Conservation (phyloP, 2,888 invertebrate genomes). For the Drosophila tanythrix region DNA sequence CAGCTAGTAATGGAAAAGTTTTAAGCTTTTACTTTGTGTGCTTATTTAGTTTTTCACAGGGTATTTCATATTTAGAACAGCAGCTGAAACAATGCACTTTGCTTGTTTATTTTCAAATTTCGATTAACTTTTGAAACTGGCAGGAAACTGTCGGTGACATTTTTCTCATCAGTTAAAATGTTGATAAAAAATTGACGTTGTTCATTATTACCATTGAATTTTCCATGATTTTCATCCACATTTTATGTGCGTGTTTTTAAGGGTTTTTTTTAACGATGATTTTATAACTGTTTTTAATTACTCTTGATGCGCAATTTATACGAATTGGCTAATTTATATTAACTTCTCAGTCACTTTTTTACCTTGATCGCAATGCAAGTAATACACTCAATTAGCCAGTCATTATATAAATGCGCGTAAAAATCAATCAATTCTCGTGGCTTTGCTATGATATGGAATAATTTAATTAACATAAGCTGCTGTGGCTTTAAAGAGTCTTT, state of each 20-base stretch:
- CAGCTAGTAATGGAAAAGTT: background rate
- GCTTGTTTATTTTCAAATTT: constrained; percentile 54
- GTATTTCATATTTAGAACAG: background rate
- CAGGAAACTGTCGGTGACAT: constrained; percentile 67
- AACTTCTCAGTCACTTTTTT: constrained; percentile 36
- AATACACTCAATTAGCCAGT: constrained; percentile 59
- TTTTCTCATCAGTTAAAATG: constrained; percentile 71
- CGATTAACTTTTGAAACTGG: constrained; percentile 46
- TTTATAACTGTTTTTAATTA: constrained; percentile 47
- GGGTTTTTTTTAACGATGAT: constrained; percentile 10
- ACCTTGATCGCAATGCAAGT: constrained; percentile 51
- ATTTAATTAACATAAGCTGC: constrained; percentile 27
- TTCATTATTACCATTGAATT: constrained; percentile 20
- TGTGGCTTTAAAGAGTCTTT: constrained; percentile 13
- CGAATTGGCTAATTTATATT: constrained; percentile 51
- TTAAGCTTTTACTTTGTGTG: background rate
- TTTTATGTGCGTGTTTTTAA: constrained; percentile 21
- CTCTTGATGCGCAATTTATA: constrained; percentile 34
- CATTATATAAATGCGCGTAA: constrained; percentile 32
- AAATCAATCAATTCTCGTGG: constrained; percentile 62
- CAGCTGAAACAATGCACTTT: constrained; percentile 1
- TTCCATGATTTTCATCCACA: background rate
- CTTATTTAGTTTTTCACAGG: background rate
- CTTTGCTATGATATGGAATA: constrained; percentile 17
- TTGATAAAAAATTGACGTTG: constrained; percentile 27